Conservation (phyloP, 2,797 vertebrate genomes). For the Champsocephalus esox region DNA sequence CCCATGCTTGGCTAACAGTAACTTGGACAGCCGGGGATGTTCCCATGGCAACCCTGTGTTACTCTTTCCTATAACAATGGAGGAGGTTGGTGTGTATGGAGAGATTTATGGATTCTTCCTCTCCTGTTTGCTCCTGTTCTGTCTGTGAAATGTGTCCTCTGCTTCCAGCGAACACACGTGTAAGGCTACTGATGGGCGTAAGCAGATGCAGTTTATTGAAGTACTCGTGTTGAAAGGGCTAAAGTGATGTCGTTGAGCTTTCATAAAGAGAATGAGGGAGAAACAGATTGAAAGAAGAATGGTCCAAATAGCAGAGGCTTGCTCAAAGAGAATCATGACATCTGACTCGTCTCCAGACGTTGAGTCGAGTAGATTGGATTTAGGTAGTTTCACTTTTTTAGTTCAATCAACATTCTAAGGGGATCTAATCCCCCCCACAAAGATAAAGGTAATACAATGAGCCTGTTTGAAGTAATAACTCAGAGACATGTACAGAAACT, state of each 20-base stretch:
- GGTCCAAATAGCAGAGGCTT: too few relatives aligned
- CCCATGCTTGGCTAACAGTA: constrained; percentile 60
- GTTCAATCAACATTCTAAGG: too few relatives aligned
- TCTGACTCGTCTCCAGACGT: too few relatives aligned
- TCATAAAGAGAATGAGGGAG: too few relatives aligned
- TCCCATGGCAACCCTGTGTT: constrained; percentile 76
- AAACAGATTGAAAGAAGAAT: too few relatives aligned
- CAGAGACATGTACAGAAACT: neutral
- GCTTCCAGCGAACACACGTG: neutral
- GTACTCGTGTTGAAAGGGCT: too few relatives aligned
- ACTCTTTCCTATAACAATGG: constrained; percentile 84
- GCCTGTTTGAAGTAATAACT: neutral
- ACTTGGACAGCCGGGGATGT: constrained; percentile 55
- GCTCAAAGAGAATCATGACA: too few relatives aligned
- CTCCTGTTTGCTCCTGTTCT: constrained; percentile 25
- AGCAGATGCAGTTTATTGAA: too few relatives aligned
- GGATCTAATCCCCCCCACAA: neutral
- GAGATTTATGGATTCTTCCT: constrained; percentile 75
- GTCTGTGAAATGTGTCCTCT: neutral
- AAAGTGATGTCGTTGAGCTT: too few relatives aligned
- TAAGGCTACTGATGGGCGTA: neutral
- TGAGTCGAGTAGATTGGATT: too few relatives aligned
- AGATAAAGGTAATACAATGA: neutral
- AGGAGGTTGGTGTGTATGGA: constrained; percentile 70
- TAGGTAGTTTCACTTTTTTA: too few relatives aligned